Conservation (phyloP, 2,888 invertebrate genomes). For the Drosophila antonietae region DNA sequence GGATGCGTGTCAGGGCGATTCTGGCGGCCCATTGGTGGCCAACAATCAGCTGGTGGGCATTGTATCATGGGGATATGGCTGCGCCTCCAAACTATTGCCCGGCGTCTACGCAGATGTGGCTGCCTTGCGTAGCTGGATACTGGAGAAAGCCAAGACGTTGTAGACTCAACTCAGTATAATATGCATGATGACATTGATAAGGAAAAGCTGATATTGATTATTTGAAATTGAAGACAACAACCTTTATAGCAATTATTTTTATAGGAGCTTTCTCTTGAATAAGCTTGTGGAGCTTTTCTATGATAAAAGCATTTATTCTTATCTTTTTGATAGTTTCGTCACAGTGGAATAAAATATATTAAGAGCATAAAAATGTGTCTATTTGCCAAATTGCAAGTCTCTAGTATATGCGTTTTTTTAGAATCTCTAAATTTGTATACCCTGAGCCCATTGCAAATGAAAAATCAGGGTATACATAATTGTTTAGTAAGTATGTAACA, state of each 20-base stretch:
- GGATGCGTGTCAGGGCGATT: conserved; percentile 82
- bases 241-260: background rate
- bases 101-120: conserved; percentile 78
- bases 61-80: conserved; percentile 82
- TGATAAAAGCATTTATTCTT: background rate
- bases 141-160: conserved; percentile 33
- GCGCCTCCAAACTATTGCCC: conserved; percentile 64
- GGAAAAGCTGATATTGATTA: background rate
- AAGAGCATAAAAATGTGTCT: no score
- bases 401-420: no score
- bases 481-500: no score
- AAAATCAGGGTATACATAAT: no score
- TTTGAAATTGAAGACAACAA: conserved; percentile 1
- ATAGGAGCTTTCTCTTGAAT: background rate
- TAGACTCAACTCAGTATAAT: conserved; percentile 2
- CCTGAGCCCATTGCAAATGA: no score
- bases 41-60: conserved; percentile 73
- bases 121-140: conserved; percentile 63
- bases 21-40: conserved; percentile 80
- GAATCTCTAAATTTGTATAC: no score
- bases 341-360: background rate
- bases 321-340: background rate
- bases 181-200: background rate
- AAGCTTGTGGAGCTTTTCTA: background rate
- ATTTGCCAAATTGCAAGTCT: no score